Percentiles rank a stretch among this genome's conserved stretches.
Conservation (phyloP, 2,888 invertebrate genomes). For the Hydroisotoma schaefferi region DNA sequence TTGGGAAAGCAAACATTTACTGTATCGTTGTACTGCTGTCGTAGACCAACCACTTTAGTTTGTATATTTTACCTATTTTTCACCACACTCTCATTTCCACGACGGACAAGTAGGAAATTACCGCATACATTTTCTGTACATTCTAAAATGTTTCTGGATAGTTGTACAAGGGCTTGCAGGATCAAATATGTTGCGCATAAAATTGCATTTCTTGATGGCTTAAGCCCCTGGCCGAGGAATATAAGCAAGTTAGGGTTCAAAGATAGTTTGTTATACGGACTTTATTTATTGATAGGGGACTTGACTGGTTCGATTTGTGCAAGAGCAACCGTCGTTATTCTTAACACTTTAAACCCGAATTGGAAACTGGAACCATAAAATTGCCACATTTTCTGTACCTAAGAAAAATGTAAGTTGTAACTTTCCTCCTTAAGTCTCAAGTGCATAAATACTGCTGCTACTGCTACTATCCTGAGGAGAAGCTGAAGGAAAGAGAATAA, state of each 20-base stretch:
- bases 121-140: too few relatives aligned
- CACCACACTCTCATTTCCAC: constrained; percentile 8
- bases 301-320: neutral
- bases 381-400: constrained; percentile 6
- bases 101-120: neutral
- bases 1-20: constrained; percentile 12
- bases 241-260: too few relatives aligned
- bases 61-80: constrained; percentile 16
- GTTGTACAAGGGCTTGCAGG: neutral
- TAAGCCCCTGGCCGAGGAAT: too few relatives aligned
- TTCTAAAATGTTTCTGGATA: neutral
- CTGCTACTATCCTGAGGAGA: neutral
- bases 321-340: neutral
- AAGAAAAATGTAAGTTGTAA: neutral
- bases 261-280: neutral
- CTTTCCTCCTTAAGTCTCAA: too few relatives aligned
- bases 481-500: neutral
- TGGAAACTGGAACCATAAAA: constrained; percentile 14
- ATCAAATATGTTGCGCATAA: too few relatives aligned
- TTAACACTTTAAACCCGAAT: constrained; percentile 7
- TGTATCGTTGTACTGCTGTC: neutral
- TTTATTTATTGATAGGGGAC: constrained; percentile 25
- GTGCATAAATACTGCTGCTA: too few relatives aligned
- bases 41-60: constrained; percentile 14
- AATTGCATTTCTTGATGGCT: neutral